Evolutionary conservation across 2,888 invertebrate genomes (phyloP), one percentile per base, ranked within the genome.

Genomic region (Macrophya alboannulata): DNA sequence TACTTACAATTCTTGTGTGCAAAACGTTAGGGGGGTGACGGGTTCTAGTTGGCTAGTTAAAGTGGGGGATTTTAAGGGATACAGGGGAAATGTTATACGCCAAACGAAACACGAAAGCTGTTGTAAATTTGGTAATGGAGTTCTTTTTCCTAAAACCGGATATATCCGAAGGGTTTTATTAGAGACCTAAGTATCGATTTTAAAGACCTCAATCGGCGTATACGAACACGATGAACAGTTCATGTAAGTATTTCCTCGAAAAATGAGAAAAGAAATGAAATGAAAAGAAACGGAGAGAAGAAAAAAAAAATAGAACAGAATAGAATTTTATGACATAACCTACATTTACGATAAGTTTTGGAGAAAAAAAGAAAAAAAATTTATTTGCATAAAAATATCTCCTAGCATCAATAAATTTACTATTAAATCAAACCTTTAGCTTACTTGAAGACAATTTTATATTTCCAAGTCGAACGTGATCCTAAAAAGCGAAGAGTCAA

Each of bases 401-500:
- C 0, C n/a, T n/a, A 0, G n/a, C 8, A 55, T n/a, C n/a, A n/a
- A n/a, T 6, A 6, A 55, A n/a, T 5, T n/a, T 55, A 55, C 6
- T n/a, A n/a, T 1, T 10, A 6, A 55, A 55, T 55, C 2, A 55
- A 25, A 40, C 1, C 9, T n/a, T 40, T n/a, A 71, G 15, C 12
- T 71, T 17, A 71, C 71, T n/a, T 62, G 62, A n/a, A 25, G 17
- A 40, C n/a, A 31, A 31, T 77, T 62, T 71, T 85, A n/a, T n/a
- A 74, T 68, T 79, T 65, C 74, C 81, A 89, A 95, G 95, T 95
- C 89, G 96, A 96, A 91, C 93, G 98, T 91, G 97, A 97, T 92
- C 97, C 97, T 12, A 97, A 96, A 88, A 98, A 98, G 93, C 94
- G 98, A 85, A 95, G 96, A 92, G 97, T 97, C 55, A 98, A 97